phyloP scores from a whole-genome alignment of 2,888 invertebrate species.

The Conomelus anceps region DNA sequence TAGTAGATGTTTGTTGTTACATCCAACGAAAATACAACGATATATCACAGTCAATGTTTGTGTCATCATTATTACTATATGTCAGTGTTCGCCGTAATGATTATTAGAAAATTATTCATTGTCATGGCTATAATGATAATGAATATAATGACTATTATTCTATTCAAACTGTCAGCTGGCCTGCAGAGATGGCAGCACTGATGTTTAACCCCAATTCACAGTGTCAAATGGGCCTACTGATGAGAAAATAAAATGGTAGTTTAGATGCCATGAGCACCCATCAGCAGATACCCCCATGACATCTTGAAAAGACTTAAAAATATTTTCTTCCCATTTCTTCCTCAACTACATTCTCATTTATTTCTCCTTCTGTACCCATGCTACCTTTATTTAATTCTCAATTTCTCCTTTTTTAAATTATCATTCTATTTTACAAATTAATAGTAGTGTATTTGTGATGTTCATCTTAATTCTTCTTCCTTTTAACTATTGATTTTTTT shows the following conservation, averaged over 20 bases:
- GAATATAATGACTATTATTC: background rate
- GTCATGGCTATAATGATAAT: background rate
- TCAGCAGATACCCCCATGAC: too few species aligned
- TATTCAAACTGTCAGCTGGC: background rate
- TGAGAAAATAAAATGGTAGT: background rate
- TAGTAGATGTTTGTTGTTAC: background rate
- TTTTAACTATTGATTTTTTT: too few species aligned
- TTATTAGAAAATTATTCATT: background rate
- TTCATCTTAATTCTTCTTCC: too few species aligned
- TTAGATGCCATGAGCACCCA: background rate
- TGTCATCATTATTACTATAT: background rate
- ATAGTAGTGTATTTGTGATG: too few species aligned
- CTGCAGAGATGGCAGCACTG: background rate
- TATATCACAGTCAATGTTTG: background rate
- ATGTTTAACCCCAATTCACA: background rate
- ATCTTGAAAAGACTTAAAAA: background rate
- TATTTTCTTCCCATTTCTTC: background rate
- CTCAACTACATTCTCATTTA: background rate
- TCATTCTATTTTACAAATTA: too few species aligned
- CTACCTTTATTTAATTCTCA: background rate
- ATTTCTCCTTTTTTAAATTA: background rate
- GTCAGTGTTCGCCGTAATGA: background rate
- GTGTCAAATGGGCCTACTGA: background rate
- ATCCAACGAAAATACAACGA: background rate
- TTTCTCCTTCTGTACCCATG: background rate